Base-by-base conservation (phyloP, 2,113 vertebrate species). In the Passer montanus region DNA sequence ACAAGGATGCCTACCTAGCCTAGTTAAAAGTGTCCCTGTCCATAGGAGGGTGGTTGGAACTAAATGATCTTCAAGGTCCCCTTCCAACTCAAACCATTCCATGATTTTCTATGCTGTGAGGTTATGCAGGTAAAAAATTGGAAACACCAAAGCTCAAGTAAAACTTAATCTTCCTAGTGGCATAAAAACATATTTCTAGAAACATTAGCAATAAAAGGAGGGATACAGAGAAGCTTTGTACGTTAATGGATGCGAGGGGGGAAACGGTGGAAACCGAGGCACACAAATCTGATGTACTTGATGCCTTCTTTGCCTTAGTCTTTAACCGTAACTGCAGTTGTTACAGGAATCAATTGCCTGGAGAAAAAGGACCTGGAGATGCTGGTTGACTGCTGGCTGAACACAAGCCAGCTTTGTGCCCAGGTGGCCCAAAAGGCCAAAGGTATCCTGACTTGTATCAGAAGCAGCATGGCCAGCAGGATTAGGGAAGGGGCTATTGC, bases 331-430 rank as follows among this genome's bases (percentile, higher is more conserved):
- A 12, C 9, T 68, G 27, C 7, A 46, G 33, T 19, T 56, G 20
- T 56, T 49, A 27, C 2, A 4, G 11, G 16, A 53, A 82, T 24
- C 33, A 60, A 12, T 7, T 67, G 11, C 33, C n/a, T 8, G 15
- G 11, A 0, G 1, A 39, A 60, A 60, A 82, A 53, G n/a, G 11
- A 41, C 6, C 14, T n/a, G 10, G 20, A 41, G 24, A 24, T 41
- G 13, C 28, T 46, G 28, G 4, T 39, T 53, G 39, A 24, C 0
- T 1, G 28, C 16, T 0, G 0, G 11, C 11, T 60, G 62, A 59
- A 41, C 20, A 18, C 1, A 0, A 75, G 13, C 24, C 33, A 53
- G 19, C 28, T 30, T 24, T 24, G 2, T n/a, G 24, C 5, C 28
- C 37, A 74, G 7, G 19, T 52, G 23, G 28, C 16, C 6, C 49